Evolutionary conservation across 2,797 vertebrate species (phyloP), one percentile per base, ranked within the genome.

Genomic region (Lacerta bilineata): DNA sequence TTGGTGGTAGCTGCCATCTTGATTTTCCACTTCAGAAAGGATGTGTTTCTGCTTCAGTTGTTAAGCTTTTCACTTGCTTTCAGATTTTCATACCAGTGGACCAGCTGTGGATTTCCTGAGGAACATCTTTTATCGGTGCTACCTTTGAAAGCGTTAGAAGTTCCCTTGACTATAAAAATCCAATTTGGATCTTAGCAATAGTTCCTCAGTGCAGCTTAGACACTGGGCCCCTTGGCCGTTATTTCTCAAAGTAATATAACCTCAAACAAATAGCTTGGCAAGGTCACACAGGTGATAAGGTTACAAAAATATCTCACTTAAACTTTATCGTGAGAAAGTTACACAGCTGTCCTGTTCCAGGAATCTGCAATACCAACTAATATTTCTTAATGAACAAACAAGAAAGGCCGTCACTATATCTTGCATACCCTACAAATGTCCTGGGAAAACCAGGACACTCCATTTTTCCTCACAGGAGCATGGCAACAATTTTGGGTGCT

Each of bases 11-110:
- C 76, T 68, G 84, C 83, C 1, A 0, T 36, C 10, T 77, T 78
- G 29, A 39, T 15, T 76, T 2, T 6, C 8, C 23, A 39, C 82
- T 90, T 88, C 5, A 29, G 55, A 90, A 88, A 33, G 46, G 68
- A 29, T 36, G 0, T 39, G 6, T 80, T 80, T 27, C 6, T 83
- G 36, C n/a, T 88, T 33, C 50, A 36, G 0, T 66, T 41, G 0
- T 33, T 61, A 91, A 88, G 33, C 41, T 84, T 92, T 82, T 83
- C 33, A 92, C 23, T 8, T 80, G 7, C 3, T 89, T 69, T 91
- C 13, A 86, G 18, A 55, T 80, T 80, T 80, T 55, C 83, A 43
- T 46, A 76, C 33, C 36, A 80, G 18, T 75, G n/a, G 43, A 89
- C n/a, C 2, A 29, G 69, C 90, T 2, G 46, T 29, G 41, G 87